Conservation (phyloP, 2,797 vertebrate genomes). For the Morus bassanus region DNA sequence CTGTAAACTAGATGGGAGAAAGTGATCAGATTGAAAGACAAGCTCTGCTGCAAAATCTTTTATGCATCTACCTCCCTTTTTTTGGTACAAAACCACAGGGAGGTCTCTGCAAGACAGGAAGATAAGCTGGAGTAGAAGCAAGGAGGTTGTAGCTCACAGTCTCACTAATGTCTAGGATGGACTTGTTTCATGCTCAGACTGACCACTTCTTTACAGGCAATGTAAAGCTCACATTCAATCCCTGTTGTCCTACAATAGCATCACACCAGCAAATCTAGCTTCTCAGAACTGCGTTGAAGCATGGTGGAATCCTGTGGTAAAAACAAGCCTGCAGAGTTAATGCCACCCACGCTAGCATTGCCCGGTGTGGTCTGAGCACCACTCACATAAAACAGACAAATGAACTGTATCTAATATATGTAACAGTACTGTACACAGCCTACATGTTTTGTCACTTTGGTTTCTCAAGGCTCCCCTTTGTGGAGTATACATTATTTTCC, state of each 20-base stretch:
- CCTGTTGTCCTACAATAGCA: background rate
- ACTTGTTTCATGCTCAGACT: background rate
- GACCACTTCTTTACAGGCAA: background rate
- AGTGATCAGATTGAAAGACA: background rate
- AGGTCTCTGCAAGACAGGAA: background rate
- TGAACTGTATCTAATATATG: fast-evolving
- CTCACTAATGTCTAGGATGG: background rate
- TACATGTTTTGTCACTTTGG: background rate
- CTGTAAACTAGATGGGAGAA: background rate
- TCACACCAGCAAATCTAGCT: background rate
- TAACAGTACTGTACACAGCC: background rate
- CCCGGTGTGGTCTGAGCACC: background rate
- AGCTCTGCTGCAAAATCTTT: background rate
- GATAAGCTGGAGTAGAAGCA: background rate
- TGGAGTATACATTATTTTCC: background rate
- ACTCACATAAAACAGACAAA: background rate
- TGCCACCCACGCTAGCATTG: background rate
- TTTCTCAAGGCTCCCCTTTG: background rate
- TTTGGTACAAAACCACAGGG: background rate
- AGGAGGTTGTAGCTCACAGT: background rate
- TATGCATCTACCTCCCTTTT: background rate
- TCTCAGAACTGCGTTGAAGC: background rate
- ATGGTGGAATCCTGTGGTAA: background rate
- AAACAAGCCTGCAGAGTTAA: background rate
- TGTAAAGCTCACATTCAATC: background rate